These are phyloP conservation scores for Neotoma lepida DNA, from an alignment of 2,113 vertebrate species.

Conservation along the genomic window DNA sequence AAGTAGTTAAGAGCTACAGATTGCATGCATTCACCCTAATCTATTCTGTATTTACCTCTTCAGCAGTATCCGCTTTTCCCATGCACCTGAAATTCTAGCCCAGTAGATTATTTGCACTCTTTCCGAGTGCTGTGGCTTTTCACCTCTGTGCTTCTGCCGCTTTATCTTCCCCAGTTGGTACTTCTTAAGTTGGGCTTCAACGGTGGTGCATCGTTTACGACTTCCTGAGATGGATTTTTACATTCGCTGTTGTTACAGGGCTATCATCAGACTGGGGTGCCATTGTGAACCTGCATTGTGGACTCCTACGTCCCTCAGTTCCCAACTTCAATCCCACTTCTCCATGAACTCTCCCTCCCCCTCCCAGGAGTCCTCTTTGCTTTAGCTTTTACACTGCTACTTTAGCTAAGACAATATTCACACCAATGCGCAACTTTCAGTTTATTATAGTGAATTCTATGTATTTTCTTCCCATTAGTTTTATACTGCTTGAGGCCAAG, in stretches of 20 bases:
- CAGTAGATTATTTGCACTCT: not conserved
- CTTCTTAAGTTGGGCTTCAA: not conserved
- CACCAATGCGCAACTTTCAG: not conserved
- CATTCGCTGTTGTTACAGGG: not conserved
- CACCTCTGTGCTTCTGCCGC: not conserved
- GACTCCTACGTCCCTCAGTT: not conserved
- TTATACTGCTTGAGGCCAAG: not conserved
- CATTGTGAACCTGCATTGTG: not conserved
- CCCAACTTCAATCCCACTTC: not conserved
- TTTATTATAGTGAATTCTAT: not conserved
- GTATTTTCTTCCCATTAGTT: not conserved
- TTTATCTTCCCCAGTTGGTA: not conserved
- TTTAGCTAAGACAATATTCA: not conserved
- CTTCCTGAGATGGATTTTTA: not conserved
- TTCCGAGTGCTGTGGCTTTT: too few relatives aligned
- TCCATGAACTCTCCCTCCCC: not conserved
- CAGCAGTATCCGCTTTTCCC: not conserved
- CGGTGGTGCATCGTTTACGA: not conserved
- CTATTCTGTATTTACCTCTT: not conserved
- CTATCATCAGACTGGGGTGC: not conserved
- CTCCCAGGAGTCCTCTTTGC: not conserved
- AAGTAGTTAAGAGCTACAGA: not conserved
- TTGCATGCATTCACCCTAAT: not conserved
- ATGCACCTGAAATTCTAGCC: fast-evolving
- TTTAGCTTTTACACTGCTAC: not conserved